These are phyloP conservation scores for Dendrocincla tyrannina DNA, from an alignment of 2,797 vertebrate genomes.

Conservation along the genomic window DNA sequence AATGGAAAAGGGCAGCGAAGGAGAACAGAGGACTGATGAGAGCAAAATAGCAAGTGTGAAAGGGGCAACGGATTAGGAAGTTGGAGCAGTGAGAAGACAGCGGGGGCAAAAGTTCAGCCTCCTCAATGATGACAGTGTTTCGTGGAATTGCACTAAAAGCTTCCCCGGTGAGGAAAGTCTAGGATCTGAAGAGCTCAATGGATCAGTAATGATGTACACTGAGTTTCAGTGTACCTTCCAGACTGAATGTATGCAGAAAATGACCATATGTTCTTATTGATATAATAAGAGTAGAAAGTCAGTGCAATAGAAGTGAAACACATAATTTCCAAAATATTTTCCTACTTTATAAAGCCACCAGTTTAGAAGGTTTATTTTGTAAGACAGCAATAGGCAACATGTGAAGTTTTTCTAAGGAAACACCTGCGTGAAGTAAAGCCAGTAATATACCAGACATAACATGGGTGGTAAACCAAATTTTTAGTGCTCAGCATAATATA, in stretches of 20 bases:
- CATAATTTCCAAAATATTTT: neutral
- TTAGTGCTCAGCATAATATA: neutral
- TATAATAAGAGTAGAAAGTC: neutral
- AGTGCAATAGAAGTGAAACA: neutral
- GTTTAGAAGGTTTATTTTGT: neutral
- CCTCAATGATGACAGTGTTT: neutral
- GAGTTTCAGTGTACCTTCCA: neutral
- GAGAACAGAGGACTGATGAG: neutral
- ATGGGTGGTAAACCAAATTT: neutral
- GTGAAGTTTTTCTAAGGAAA: constrained; percentile 45
- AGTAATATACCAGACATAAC: neutral
- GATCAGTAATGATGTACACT: neutral
- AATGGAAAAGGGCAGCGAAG: neutral
- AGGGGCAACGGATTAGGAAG: neutral
- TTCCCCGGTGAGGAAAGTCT: neutral
- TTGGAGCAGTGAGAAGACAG: neutral
- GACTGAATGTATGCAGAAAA: neutral
- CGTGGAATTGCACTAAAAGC: neutral
- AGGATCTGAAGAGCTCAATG: neutral
- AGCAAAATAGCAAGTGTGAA: neutral
- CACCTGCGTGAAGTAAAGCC: constrained; percentile 59
- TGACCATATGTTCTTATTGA: neutral
- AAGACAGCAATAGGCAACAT: neutral
- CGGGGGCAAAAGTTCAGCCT: neutral
- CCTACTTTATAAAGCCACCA: neutral